Evolutionary conservation across 2,888 invertebrate genomes (phyloP), one percentile per base, ranked within the genome.

Genomic region (Microctonus hyperodae): DNA sequence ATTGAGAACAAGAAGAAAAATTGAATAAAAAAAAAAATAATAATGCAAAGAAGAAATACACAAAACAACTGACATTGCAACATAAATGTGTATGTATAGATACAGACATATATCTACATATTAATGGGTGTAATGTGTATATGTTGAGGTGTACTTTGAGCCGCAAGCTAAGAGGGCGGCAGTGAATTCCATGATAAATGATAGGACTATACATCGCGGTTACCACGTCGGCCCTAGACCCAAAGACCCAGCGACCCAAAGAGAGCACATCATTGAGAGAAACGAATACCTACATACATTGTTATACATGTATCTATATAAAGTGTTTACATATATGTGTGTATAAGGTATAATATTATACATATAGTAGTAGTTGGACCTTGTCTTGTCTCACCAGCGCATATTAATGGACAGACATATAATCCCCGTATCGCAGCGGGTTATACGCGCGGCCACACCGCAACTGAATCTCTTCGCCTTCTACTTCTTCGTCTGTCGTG

Each of bases 361-460:
- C n/a, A n/a, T n/a, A n/a, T n/a, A n/a, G n/a, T n/a, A n/a, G n/a
- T 53, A 31, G 25, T 58, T 35, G 66, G 35, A 57, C 56, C 65
- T 77, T 76, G 78, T 76, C 79, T 80, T 77, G 79, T 79, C 76
- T 76, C 75, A 61, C 33, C 72, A 76, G 78, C 80, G 81, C 79
- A 81, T 82, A 83, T 83, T 83, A 83, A 83, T 83, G 79, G 81
- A 80, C 79, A 81, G 80, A 79, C 76, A 76, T 79, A 75, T 74
- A 82, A 83, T 83, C 81, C 80, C 79, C 77, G 79, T 77, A 81
- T 81, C 82, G 76, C 82, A 82, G 81, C 81, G 75, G 81, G 81
- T 64, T 68, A 65, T 58, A 16, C 16, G 16, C 67, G 25, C 22
- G 59, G 76, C 76, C n/a, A 33, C 33, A 73, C 77, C 74, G 76